Conservation (phyloP, 2,113 vertebrate genomes). For the Brachypteracias leptosomus region DNA sequence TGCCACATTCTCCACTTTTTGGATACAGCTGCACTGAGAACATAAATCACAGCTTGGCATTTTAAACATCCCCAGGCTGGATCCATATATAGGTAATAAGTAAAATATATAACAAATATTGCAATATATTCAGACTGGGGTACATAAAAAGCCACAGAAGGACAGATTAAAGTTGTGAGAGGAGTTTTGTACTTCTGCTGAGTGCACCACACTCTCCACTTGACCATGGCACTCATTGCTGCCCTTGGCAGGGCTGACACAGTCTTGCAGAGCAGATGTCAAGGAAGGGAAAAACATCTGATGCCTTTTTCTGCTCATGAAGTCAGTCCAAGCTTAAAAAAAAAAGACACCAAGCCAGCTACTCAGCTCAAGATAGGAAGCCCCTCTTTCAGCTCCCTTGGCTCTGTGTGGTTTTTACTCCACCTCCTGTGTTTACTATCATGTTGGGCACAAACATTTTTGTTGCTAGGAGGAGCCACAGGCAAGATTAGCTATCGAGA, state of each 20-base stretch:
- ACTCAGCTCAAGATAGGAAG: not conserved
- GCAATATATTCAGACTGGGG: not conserved
- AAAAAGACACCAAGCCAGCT: not conserved
- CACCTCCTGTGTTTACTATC: constrained; percentile 34
- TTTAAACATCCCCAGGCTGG: not conserved
- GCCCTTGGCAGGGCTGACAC: not conserved
- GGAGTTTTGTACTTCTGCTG: not conserved
- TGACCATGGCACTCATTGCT: not conserved
- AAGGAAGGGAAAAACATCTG: not conserved
- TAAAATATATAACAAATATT: not conserved
- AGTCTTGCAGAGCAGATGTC: not conserved
- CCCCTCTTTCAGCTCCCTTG: not conserved
- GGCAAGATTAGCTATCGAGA: not conserved
- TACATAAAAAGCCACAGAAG: not conserved
- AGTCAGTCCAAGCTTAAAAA: not conserved
- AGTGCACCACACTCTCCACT: not conserved
- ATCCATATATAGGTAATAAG: not conserved
- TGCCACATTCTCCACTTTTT: not conserved
- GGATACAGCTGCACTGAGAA: not conserved
- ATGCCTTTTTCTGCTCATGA: not conserved
- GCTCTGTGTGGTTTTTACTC: not conserved
- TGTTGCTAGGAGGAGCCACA: constrained; percentile 50
- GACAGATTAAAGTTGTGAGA: not conserved
- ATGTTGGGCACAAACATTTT: constrained; percentile 31
- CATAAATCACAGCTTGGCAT: not conserved